Evolutionary conservation across 2,888 invertebrate genomes (phyloP).

Genomic region (Bugulina stolonifera): DNA sequence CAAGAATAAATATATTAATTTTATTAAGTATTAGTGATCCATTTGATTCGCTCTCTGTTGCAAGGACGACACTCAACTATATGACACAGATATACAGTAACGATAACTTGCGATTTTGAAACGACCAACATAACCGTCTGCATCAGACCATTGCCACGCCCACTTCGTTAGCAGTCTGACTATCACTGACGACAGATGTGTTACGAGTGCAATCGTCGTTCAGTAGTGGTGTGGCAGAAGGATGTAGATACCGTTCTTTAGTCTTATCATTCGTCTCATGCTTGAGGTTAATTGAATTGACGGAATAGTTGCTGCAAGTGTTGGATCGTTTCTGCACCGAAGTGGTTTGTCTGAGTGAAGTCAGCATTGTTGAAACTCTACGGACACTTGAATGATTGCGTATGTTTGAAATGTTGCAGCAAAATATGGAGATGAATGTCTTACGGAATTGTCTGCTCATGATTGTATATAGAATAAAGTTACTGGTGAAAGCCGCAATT

Average conservation of each 20-base stretch:
- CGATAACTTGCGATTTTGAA: no score
- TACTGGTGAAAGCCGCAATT: slow-evolving; percentile 82
- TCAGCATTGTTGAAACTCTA: slow-evolving; percentile 40
- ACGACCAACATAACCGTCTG: no score
- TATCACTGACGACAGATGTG: no score
- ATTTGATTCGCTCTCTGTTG: no score
- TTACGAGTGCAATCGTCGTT: not conserved
- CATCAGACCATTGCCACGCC: no score
- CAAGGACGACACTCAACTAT: no score
- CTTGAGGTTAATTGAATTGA: not conserved
- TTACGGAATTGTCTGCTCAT: slow-evolving; percentile 90
- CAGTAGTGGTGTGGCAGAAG: not conserved
- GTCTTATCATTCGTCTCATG: not conserved
- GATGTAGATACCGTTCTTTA: not conserved
- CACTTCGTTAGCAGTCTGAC: no score
- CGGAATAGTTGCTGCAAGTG: not conserved
- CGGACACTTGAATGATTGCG: slow-evolving; percentile 29
- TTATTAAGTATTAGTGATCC: no score
- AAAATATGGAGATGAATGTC: slow-evolving; percentile 61
- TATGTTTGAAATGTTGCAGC: slow-evolving; percentile 32
- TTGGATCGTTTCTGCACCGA: slow-evolving; percentile 1
- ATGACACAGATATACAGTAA: no score
- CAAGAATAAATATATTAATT: no score
- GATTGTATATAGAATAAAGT: slow-evolving; percentile 85
- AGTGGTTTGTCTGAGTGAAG: slow-evolving; percentile 28